phyloP scores from a whole-genome alignment of 2,888 invertebrate genomes.

The Pyrochroa serraticornis region DNA sequence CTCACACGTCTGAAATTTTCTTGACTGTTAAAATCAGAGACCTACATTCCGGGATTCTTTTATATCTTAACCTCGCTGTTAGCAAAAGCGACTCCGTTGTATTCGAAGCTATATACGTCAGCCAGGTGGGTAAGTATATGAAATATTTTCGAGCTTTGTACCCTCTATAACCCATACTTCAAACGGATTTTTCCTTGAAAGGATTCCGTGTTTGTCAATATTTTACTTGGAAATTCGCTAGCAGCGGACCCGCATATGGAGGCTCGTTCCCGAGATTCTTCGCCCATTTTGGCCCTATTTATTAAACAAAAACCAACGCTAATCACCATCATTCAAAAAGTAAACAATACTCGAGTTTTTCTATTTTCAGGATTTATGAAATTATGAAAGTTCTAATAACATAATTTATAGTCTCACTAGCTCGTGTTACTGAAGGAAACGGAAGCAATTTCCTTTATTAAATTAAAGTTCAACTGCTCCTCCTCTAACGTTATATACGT shows the following conservation, averaged over 20 bases:
- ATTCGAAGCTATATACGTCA: conserved; percentile 11
- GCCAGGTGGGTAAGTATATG: conserved; percentile 14
- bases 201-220: conserved; percentile 24
- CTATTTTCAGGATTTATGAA: no score
- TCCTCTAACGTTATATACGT: no score
- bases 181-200: conserved; percentile 25
- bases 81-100: conserved; percentile 7
- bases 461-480: no score
- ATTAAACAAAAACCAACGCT: no score
- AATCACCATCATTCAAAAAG: no score
- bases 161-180: conserved; percentile 18
- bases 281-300: no score
- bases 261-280: no score
- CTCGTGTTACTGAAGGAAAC: no score
- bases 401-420: no score
- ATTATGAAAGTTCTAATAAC: no score
- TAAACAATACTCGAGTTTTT: no score
- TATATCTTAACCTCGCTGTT: conserved; percentile 15
- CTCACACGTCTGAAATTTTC: conserved; percentile 12
- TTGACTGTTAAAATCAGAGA: conserved; percentile 1
- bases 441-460: no score
- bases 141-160: conserved; percentile 29
- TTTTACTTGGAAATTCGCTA: conserved; percentile 22
- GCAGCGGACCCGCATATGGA: not conserved
- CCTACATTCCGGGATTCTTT: conserved; percentile 12